Evolutionary conservation across 2,113 vertebrate species (phyloP), one percentile per base, ranked within the genome.

Genomic region (Clupea harengus): DNA sequence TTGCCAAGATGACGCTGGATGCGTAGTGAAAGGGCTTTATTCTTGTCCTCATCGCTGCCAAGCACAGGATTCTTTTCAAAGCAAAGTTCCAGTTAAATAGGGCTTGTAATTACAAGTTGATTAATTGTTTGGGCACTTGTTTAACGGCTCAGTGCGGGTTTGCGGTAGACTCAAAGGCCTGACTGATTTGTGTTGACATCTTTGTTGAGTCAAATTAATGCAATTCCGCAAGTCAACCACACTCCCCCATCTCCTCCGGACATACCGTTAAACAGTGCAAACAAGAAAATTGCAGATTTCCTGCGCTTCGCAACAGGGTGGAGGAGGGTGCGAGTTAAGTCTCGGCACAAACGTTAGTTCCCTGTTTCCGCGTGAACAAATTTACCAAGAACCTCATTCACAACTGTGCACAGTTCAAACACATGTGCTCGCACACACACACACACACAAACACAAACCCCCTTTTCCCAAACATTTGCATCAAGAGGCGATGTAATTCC

Each of bases 191-290:
- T 83, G 81, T 82, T 84, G 82, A 89, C 89, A 85, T 89, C 87
- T 83, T 87, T 85, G 84, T 87, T 88, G 72, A 89, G 72, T 88
- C 75, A 86, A 86, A 89, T 90, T 87, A 86, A 89, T 84, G 85
- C 83, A 85, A 89, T 85, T 87, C 85, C 49, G n/a, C 84, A 45
- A 82, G 87, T 88, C 87, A 90, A 82, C 87, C 85, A 81, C 22
- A 83, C 64, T 84, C 85, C 72, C 67, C 82, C 78, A 83, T 89
- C 88, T 88, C 75, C 85, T 81, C 54, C 46, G 75, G 80, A 50
- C 17, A 49, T 44, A 85, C 78, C 84, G 75, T 47, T 90, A 89
- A 86, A 86, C 82, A 83, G 85, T 80, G 25, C 72, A 78, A 78
- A 78, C 72, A 78, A 44, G 72, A 17, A 78, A 78, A 78, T 17